Conservation (phyloP, 2,113 vertebrate species). For the Dermatemys mawii region DNA sequence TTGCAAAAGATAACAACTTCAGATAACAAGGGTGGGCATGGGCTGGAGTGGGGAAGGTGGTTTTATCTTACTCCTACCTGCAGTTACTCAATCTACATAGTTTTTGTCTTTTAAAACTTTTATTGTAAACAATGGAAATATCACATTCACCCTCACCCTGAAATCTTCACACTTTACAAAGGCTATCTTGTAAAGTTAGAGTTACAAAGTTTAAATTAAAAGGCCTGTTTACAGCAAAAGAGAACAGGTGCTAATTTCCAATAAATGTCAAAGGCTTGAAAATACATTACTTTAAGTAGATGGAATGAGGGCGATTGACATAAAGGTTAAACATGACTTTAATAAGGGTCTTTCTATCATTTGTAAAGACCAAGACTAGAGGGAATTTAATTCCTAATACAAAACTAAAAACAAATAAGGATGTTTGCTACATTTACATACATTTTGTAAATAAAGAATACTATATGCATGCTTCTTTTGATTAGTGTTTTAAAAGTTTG, state of each 20-base stretch:
- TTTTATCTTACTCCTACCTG: background rate
- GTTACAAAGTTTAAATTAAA: background rate
- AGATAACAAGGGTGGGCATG: background rate
- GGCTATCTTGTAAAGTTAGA: background rate
- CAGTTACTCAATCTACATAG: background rate
- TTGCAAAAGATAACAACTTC: too few species aligned
- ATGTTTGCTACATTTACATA: background rate
- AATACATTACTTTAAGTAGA: background rate
- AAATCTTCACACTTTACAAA: background rate
- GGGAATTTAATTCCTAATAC: background rate
- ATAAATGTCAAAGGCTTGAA: background rate
- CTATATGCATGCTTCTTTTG: background rate
- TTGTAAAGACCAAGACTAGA: background rate
- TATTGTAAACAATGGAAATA: background rate
- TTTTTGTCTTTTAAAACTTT: background rate
- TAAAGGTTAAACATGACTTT: background rate
- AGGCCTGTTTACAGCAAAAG: background rate
- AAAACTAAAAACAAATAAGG: background rate
- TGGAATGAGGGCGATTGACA: background rate
- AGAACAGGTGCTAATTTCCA: background rate
- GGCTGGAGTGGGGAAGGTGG: too few species aligned
- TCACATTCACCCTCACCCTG: too few species aligned
- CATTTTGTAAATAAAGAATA: background rate
- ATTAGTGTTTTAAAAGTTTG: background rate
- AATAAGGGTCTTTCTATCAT: background rate